These are phyloP conservation scores for Bugulina stolonifera DNA, from an alignment of 2,888 invertebrate genomes.

Conservation along the genomic window DNA sequence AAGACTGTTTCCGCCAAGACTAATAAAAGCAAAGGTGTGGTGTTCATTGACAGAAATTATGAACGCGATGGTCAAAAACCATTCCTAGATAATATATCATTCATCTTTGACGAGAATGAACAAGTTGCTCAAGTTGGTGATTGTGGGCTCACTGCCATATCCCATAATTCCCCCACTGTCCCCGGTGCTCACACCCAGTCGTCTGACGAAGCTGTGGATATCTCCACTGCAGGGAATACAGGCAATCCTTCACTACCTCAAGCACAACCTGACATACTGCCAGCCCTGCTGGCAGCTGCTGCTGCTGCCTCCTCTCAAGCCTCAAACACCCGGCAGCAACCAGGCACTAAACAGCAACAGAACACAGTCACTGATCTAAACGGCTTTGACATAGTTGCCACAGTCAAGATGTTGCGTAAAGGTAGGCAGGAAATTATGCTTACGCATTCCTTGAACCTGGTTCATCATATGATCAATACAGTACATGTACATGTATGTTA, in stretches of 20 bases:
- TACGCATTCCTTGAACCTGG: too few relatives aligned
- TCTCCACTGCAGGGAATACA: neutral
- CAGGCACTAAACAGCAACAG: too few relatives aligned
- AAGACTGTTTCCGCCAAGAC: neutral
- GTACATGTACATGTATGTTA: too few relatives aligned
- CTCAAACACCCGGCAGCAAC: neutral
- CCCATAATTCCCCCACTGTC: neutral
- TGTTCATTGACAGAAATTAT: neutral
- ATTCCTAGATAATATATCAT: neutral
- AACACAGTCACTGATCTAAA: too few relatives aligned
- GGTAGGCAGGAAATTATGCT: too few relatives aligned
- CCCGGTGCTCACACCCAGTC: neutral
- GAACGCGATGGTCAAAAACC: neutral
- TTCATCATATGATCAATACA: too few relatives aligned
- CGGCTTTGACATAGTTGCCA: too few relatives aligned
- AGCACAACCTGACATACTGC: neutral
- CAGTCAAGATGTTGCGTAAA: too few relatives aligned
- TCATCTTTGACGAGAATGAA: neutral
- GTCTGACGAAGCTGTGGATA: too few relatives aligned
- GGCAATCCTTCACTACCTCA: neutral
- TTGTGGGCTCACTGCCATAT: neutral
- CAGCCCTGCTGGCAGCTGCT: neutral
- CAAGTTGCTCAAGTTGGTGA: neutral
- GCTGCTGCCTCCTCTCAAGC: neutral
- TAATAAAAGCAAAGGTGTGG: neutral